Evolutionary conservation across 1,140 invertebrate genomes (phyloP), one percentile per base, ranked within the genome.

Genomic region (Diorhabda sublineata): DNA sequence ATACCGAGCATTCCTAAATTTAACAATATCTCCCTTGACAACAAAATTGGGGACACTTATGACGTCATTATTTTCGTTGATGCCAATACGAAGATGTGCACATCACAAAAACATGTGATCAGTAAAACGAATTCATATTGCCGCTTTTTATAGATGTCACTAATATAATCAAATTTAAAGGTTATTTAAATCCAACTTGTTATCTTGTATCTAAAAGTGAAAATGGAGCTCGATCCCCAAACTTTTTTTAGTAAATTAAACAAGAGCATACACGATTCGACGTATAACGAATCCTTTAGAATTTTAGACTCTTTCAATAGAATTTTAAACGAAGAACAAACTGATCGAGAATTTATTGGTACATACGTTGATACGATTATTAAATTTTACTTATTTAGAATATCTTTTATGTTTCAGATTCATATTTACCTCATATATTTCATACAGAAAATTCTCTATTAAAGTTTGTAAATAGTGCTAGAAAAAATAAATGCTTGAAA

Each of bases 381-480:
- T 45, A 62, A 62, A 69, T 44, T 52, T 41, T 9, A 45, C n/a
- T 5, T 47, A 61, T 42, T 26, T 60, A 44, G 6, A 11, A 61
- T 59, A 4, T 61, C 59, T 67, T 52, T 52, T 61, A 9, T 52
- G 58, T 71, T 74, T 64, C 56, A 77, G 76, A 77, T 74, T 67
- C 67, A n/a, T 72, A 71, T 62, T 42, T 78, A 44, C 6, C 75
- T 42, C 63, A 73, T 57, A 68, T 77, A 47, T 79, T 78, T 59
- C 66, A 75, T 64, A 71, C 70, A 64, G 42, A 47, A 41, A 45
- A 67, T 71, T 74, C 73, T 5, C 42, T 79, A 7, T 62, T 73
- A 8, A 66, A 64, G 26, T 78, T 78, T 56, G 56, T 79, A 9
- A 58, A 63, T 42, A 61, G 65, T 42, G 61, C 73, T 43, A 8